Evolutionary conservation across 2,888 invertebrate genomes (phyloP).

Genomic region (Drosophila subsilvestris): DNA sequence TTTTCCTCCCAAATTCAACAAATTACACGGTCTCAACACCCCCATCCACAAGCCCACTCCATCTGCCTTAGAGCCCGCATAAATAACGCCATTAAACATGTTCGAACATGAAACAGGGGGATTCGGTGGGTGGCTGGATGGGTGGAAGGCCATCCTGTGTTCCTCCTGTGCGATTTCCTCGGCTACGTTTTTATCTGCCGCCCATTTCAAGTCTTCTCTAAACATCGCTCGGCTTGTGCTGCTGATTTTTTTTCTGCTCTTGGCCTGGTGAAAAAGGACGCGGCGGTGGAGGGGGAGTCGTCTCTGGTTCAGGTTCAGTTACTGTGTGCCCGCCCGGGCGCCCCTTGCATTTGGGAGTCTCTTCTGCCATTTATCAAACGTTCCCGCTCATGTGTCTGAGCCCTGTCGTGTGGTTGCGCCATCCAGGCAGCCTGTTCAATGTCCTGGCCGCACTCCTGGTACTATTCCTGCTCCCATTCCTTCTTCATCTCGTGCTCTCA

Average conservation of each 20-base stretch:
- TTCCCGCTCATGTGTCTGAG: constrained; percentile 78
- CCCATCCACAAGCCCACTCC: constrained; percentile 29
- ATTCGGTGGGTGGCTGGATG: constrained; percentile 8
- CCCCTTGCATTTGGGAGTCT: constrained; percentile 50
- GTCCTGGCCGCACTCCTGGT: constrained; percentile 42
- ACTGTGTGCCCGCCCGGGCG: constrained; percentile 6
- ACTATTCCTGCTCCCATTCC: constrained; percentile 5
- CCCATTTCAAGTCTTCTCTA: constrained; percentile 71
- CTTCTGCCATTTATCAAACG: constrained; percentile 75
- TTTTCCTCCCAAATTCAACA: constrained; percentile 50
- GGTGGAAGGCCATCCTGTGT: constrained; percentile 18
- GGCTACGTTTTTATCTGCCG: constrained; percentile 71
- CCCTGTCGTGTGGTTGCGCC: constrained; percentile 73
- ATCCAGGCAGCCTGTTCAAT: constrained; percentile 66
- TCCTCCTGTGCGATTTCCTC: constrained; percentile 34
- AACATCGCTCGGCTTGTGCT: constrained; percentile 48
- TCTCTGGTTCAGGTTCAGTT: constrained; percentile 29
- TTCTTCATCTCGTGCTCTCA: neutral
- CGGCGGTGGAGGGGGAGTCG: neutral
- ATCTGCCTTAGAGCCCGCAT: constrained; percentile 57
- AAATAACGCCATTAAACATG: constrained; percentile 79
- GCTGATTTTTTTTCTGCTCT: constrained; percentile 24
- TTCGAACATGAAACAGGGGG: constrained; percentile 52
- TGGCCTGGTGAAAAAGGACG: neutral
- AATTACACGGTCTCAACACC: constrained; percentile 60